phyloP scores from a whole-genome alignment of 2,888 invertebrate genomes.

The Macaria notata region DNA sequence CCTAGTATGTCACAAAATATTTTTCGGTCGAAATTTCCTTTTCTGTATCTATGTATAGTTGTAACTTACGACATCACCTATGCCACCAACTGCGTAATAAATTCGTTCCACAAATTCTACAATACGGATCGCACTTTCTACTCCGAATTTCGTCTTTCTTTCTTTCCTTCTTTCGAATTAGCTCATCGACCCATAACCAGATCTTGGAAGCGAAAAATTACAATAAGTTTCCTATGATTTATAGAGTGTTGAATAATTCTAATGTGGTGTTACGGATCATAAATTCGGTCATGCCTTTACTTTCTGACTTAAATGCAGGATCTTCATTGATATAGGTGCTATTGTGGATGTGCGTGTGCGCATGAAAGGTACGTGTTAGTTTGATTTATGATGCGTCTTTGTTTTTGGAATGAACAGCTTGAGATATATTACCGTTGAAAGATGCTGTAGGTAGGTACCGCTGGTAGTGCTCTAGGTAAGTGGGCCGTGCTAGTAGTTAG shows the following conservation, averaged over 20 bases:
- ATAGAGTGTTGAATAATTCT: conserved; percentile 35
- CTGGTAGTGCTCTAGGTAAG: too few relatives aligned
- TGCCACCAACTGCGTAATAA: neutral
- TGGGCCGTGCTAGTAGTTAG: too few relatives aligned
- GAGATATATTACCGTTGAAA: neutral
- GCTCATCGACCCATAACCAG: conserved; percentile 58
- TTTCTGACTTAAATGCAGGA: conserved; percentile 38
- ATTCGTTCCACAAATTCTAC: conserved; percentile 17
- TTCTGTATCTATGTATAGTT: too few relatives aligned
- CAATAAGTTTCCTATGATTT: conserved; percentile 46
- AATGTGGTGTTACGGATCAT: conserved; percentile 66
- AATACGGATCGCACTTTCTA: conserved; percentile 22
- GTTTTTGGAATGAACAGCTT: conserved; percentile 10
- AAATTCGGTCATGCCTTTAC: conserved; percentile 66
- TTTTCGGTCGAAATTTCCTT: too few relatives aligned
- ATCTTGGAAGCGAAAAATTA: conserved; percentile 57
- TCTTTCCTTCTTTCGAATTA: conserved; percentile 41
- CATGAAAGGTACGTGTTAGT: conserved; percentile 33
- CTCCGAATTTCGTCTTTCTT: conserved; percentile 28
- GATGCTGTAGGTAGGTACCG: too few relatives aligned
- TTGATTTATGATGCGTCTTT: conserved; percentile 18
- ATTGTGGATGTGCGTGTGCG: conserved; percentile 54
- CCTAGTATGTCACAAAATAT: too few relatives aligned
- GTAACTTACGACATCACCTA: too few relatives aligned
- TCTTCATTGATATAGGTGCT: conserved; percentile 44